Evolutionary conservation across 2,113 vertebrate genomes (phyloP).

Genomic region (Campylomormyrus numenius): DNA sequence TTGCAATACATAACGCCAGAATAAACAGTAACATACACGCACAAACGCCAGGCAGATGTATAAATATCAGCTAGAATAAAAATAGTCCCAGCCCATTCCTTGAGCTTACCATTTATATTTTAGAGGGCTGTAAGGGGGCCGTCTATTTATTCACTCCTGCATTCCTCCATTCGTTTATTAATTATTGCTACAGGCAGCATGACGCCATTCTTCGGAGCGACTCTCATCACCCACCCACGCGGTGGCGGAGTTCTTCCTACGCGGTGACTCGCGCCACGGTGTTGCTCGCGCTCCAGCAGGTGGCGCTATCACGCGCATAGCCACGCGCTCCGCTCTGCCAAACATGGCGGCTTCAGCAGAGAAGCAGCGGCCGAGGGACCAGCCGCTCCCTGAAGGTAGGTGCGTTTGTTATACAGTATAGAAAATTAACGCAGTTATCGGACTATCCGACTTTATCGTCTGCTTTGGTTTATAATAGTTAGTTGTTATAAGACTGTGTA

Average conservation of each 20-base stretch:
- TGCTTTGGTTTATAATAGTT: neutral
- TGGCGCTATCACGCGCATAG: neutral
- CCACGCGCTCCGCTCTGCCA: conserved; percentile 18
- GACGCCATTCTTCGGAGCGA: neutral
- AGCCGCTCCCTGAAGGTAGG: conserved; percentile 25
- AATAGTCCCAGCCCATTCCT: neutral
- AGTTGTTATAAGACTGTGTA: neutral
- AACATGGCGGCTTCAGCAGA: conserved; percentile 62
- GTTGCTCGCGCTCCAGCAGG: neutral
- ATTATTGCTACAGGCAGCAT: neutral
- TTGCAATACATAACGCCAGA: neutral
- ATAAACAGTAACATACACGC: neutral
- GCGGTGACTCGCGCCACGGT: neutral
- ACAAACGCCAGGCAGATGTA: neutral
- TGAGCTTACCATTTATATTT: neutral
- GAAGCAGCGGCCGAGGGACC: conserved; percentile 43
- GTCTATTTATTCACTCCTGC: neutral
- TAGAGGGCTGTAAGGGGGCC: neutral
- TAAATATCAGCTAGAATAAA: neutral
- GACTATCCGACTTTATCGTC: neutral
- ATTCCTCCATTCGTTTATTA: neutral
- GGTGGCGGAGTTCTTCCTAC: neutral
- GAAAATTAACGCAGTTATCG: neutral
- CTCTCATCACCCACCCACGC: neutral
- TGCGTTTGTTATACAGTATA: neutral